A percentile compares a stretch with the other conserved stretches of the same genome.
Conservation (phyloP, 2,888 invertebrate species). For the Bugulina stolonifera region DNA sequence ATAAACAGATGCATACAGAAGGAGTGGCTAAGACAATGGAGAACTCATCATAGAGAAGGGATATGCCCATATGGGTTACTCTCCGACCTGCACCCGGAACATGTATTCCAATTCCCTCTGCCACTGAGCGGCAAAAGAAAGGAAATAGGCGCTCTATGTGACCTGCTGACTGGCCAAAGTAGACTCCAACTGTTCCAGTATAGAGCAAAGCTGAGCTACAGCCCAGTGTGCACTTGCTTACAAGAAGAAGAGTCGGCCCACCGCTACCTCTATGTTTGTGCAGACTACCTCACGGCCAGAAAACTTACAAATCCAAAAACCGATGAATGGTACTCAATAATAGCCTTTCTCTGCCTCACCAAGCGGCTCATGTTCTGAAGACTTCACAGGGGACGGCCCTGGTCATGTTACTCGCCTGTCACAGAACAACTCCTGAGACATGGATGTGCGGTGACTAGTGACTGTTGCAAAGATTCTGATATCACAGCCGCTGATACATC, state of each 20-base stretch:
- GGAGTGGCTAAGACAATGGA: neutral
- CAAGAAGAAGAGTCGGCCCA: neutral
- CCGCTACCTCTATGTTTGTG: neutral
- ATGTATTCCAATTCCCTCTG: neutral
- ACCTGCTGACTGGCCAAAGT: neutral
- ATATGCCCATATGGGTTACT: neutral
- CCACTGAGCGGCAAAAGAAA: neutral
- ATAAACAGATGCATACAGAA: neutral
- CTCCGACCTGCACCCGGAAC: neutral
- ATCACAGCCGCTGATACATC: too few relatives aligned
- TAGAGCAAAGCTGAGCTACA: neutral
- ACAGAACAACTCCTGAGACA: too few relatives aligned
- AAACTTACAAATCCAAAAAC: neutral
- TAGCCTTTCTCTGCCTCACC: neutral
- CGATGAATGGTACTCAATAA: neutral
- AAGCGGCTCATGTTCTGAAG: conserved; percentile 30
- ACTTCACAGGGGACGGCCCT: too few relatives aligned
- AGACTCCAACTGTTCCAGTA: neutral
- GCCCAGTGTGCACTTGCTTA: neutral
- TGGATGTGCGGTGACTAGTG: too few relatives aligned
- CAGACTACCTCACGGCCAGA: neutral
- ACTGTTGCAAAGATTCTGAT: too few relatives aligned
- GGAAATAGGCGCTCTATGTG: neutral
- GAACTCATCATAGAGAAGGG: neutral
- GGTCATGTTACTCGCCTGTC: too few relatives aligned